phyloP scores from a whole-genome alignment of 2,113 vertebrate species.

The Rhinopomastus cyanomelas region DNA sequence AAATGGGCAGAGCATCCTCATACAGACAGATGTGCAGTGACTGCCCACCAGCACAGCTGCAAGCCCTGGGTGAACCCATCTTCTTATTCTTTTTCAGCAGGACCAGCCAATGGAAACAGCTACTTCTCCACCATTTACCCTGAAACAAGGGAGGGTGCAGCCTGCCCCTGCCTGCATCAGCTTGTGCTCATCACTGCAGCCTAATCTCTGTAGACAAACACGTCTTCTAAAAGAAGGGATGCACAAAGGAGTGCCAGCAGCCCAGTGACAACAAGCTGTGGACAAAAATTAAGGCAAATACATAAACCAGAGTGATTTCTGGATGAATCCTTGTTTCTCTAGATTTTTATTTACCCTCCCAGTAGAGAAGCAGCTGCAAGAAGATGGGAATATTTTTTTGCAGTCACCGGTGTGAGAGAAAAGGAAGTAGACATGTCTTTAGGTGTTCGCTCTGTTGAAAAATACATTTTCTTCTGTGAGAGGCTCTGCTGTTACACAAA shows the following conservation, averaged over 20 bases:
- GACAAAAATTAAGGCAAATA: background rate
- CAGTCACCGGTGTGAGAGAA: background rate
- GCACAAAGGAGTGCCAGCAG: background rate
- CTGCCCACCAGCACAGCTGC: background rate
- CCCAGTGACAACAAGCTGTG: background rate
- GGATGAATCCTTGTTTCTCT: background rate
- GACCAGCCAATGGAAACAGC: background rate
- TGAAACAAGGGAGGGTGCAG: background rate
- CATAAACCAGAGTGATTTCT: background rate
- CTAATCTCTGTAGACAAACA: fast-evolving
- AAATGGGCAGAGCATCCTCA: background rate
- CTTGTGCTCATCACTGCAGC: background rate
- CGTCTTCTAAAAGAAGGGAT: background rate
- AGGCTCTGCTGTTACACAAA: background rate
- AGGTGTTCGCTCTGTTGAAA: background rate
- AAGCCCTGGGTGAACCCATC: background rate
- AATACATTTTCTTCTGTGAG: background rate
- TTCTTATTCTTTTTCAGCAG: background rate
- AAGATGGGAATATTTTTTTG: background rate
- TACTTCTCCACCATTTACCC: background rate
- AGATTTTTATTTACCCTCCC: background rate
- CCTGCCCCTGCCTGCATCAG: background rate
- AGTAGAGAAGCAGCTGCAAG: background rate
- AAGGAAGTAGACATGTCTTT: background rate
- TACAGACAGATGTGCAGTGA: background rate